phyloP scores from a whole-genome alignment of 1,140 invertebrate genomes.

The Aphelinus atriplicis region DNA sequence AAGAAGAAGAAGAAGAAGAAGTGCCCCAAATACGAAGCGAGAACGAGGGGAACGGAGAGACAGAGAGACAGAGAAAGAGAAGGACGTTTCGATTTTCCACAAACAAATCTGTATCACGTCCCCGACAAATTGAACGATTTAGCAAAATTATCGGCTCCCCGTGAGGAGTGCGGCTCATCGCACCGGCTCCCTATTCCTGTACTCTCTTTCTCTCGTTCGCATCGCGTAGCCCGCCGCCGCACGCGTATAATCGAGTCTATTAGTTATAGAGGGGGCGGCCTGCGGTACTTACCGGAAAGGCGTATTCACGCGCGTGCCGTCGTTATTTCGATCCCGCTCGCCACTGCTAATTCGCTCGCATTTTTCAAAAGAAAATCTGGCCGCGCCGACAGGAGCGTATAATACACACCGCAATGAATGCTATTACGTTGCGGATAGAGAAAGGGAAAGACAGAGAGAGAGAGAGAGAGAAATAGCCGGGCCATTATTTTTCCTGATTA shows the following conservation, averaged over 20 bases:
- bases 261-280: constrained; percentile 10
- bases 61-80: not conserved
- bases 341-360: too few relatives aligned
- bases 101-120: constrained; percentile 25
- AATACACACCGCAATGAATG: too few relatives aligned
- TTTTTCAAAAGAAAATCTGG: too few relatives aligned
- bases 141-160: constrained; percentile 39
- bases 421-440: too few relatives aligned
- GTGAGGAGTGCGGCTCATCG: constrained; percentile 33
- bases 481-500: too few relatives aligned
- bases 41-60: not conserved
- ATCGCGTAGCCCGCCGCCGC: not conserved
- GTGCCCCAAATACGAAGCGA: not conserved
- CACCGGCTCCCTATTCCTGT: not conserved
- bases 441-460: too few relatives aligned
- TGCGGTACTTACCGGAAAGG: too few relatives aligned
- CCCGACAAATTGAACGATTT: constrained; percentile 45
- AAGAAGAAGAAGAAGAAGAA: constrained; percentile 2
- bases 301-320: too few relatives aligned
- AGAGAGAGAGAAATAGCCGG: too few relatives aligned
- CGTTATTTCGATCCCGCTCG: too few relatives aligned
- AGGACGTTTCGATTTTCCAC: constrained; percentile 16
- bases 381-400: too few relatives aligned
- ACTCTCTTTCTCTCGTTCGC: not conserved
- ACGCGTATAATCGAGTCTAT: constrained; percentile 21